Base-by-base conservation (phyloP, 2,113 vertebrate genomes). In the Seriola quinqueradiata region DNA sequence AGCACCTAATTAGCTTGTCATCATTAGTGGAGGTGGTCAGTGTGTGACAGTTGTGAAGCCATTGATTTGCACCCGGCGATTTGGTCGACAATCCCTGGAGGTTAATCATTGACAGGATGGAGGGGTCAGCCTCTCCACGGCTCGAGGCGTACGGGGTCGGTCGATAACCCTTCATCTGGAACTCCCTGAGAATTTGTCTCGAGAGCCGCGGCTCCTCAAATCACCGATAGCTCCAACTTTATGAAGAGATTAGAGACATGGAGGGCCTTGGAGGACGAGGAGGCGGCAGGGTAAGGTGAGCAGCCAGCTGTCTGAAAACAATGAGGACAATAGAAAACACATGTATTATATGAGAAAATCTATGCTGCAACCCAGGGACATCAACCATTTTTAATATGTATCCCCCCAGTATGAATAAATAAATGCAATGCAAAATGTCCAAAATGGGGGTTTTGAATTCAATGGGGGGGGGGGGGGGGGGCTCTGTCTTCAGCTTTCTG, bases 71-170 rank as follows among this genome's bases (percentile, higher is more conserved):
- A 48, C 44, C 42, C 3, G 1, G 38, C 28, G 36, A 79, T 69
- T 36, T 77, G 57, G 70, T 79, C 8, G 34, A 61, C 78, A n/a
- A 65, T 89, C 90, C 83, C 83, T n/a, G 14, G 87, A 77, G 83
- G 81, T 84, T 89, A 91, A 88, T 88, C 80, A 91, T 67, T 58
- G 48, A 77, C 69, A 78, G 71, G 81, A 75, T 82, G 85, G 75
- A 75, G 61, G 79, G 87, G 83, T 86, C 81, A 80, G 25, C 44
- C 58, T 60, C 69, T 73, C 85, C 44, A 44, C 28, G 60, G 83
- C 77, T 83, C 67, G 50, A 55, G 68, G 85, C n/a, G 9, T 7
- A 23, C 6, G 6, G n/a, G 46, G 8, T 12, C 4, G 32, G 40
- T 88, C 84, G 17, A 90, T 90, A 80, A 55, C 23, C 25, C 76